Evolutionary conservation across 2,113 vertebrate genomes (phyloP), one percentile per base, ranked within the genome.

Genomic region (Nasalis larvatus): DNA sequence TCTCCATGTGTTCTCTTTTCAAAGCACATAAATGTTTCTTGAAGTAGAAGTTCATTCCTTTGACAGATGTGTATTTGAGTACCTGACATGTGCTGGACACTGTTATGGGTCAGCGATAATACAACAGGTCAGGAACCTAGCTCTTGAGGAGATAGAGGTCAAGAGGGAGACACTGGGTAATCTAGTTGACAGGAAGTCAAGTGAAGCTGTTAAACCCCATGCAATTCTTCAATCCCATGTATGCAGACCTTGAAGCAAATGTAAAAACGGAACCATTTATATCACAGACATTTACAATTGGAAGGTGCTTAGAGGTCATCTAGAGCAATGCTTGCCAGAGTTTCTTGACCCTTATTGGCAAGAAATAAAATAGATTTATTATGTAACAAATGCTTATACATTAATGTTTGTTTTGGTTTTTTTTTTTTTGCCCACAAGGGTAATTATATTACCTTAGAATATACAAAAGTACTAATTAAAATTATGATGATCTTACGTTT

Each of bases 11-110:
- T 91, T 91, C 54, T 92, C 71, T 76, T 88, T 87, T 92, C 27
- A 94, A 91, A 91, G 58, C 49, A 83, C 54, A 87, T 80, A 84
- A 87, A 60, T 56, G 71, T 93, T 96, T 90, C 76, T 92, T 85
- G 30, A 81, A 91, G 80, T 78, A 71, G 37, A 86, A 25, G 86
- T 73, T 45, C 40, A 58, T 93, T 66, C 25, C 42, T 89, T 89
- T 93, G 56, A 87, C 45, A 76, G 35, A 54, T 52, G 42, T 81
- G 10, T 42, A 40, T 84, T 80, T 86, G 47, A 74, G 6, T 4
- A 37, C 63, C 23, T 35, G 14, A 37, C 21, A 4, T 86, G n/a
- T 80, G 2, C 52, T 54, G 21, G 42, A 32, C 17, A 63, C 37
- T 63, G 27, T 40, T 40, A 35, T 2, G 3, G 49, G 11, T 84